Conservation (phyloP, 2,113 vertebrate species). For the Camelus dromedarius region DNA sequence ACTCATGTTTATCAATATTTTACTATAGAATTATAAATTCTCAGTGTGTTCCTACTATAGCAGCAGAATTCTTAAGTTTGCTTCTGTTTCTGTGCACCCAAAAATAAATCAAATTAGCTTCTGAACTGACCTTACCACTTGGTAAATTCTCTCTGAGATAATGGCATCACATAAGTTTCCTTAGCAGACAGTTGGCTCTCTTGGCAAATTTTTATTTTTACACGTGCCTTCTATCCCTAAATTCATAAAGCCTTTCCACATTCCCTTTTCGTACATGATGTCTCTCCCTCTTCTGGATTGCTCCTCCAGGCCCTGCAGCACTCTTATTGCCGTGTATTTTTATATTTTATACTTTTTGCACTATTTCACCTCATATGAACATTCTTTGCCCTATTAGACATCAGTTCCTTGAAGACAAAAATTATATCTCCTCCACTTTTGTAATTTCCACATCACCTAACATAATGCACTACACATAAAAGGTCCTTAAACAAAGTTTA, state of each 20-base stretch:
- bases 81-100: neutral
- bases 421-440: neutral
- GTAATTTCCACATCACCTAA: neutral
- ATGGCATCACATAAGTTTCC: neutral
- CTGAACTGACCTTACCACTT: neutral
- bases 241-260: neutral
- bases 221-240: neutral
- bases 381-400: neutral
- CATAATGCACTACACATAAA: neutral
- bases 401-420: neutral
- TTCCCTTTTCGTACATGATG: neutral
- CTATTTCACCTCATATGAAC: neutral
- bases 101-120: conserved; percentile 34
- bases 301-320: neutral
- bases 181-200: neutral
- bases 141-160: conserved; percentile 15
- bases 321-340: neutral
- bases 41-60: neutral
- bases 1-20: conserved; percentile 36
- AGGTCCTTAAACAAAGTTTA: neutral
- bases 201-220: neutral
- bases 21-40: conserved; percentile 25
- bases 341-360: neutral
- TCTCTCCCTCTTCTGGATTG: neutral
- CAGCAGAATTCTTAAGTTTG: neutral